Evolutionary conservation across 1,140 invertebrate genomes (phyloP), one percentile per base, ranked within the genome.

Genomic region (Zaprionus camerounensis): DNA sequence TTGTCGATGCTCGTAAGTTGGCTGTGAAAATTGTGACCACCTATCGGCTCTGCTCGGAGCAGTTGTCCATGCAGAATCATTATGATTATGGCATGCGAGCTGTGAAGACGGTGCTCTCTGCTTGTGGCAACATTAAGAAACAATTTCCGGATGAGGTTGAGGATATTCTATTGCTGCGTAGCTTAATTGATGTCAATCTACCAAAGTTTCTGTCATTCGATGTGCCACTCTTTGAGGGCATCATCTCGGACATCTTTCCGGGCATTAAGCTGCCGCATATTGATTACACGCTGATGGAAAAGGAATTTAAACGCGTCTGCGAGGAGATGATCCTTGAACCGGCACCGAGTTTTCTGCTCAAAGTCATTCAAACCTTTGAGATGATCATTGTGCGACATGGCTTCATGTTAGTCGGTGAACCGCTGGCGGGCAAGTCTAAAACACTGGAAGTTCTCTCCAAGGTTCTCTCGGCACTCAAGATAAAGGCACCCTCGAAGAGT

Each of bases 161-260:
- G 93, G 95, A 96, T 77, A 95, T 95, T 71, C 91, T 98, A 51
- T 88, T 98, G 41, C 93, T 98, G 28, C 94, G 97, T 38, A 97
- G 97, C 1, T 96, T 99, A 62, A 95, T 97, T 26, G 98, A 99
- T 93, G 97, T 99, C 0, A 99, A 99, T 94, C 93, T 98, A 44
- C 97, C 98, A 0, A 99, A 99, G 92, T 99, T 99, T 94, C 93
- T 98, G 46, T 96, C 96, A 4, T 95, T 96, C 88, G 98, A 99
- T 92, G 95, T 99, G 31, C 97, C 97, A 1, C 93, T 99, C 5
- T 99, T 99, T 78, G 94, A 98, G 90, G 97, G 97, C 15, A 99
- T 99, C 55, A 97, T 98, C 63, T 96, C 96, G 5, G 98, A 99
- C 93, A 94, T 99, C 71, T 99, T 99, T 93, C 97, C 98, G 2